Conservation (phyloP, 2,888 invertebrate species). For the Panzeria rudis region DNA sequence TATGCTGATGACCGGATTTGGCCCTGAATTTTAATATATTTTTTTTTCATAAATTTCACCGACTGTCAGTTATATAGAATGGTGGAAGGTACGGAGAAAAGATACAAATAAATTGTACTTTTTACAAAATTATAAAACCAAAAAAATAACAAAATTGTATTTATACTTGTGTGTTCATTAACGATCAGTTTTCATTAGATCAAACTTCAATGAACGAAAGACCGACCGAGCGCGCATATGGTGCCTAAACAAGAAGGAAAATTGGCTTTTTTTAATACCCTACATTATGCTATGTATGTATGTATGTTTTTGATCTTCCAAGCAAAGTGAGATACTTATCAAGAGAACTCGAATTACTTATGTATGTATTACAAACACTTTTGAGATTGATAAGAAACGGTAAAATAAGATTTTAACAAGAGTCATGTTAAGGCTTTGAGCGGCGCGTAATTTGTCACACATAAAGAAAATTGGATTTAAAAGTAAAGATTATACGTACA, state of each 20-base stretch:
- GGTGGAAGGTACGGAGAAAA: slow-evolving; percentile 2
- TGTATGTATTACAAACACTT: not conserved
- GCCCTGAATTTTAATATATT: slow-evolving; percentile 67
- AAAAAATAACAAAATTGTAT: slow-evolving; percentile 32
- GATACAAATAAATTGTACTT: slow-evolving; percentile 48
- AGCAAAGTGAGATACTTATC: not conserved
- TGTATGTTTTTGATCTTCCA: not conserved
- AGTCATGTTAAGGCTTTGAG: too few species aligned
- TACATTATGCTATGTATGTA: not conserved
- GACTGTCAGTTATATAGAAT: not conserved
- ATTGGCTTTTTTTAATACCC: slow-evolving; percentile 32
- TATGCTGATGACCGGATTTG: slow-evolving; percentile 65
- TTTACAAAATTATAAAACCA: slow-evolving; percentile 18
- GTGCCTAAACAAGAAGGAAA: slow-evolving; percentile 3
- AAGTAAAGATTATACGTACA: too few species aligned
- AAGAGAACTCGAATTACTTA: too few species aligned
- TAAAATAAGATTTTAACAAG: too few species aligned
- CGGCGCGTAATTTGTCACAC: too few species aligned
- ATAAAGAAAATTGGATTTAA: too few species aligned
- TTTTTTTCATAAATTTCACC: slow-evolving; percentile 45
- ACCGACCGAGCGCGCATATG: slow-evolving; percentile 20
- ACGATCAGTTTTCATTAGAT: slow-evolving; percentile 63
- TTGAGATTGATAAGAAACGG: too few species aligned
- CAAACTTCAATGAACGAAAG: slow-evolving; percentile 52
- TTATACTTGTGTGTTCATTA: slow-evolving; percentile 59